Base-by-base conservation (phyloP, 2,113 vertebrate genomes). In the Edolisoma coerulescens region DNA sequence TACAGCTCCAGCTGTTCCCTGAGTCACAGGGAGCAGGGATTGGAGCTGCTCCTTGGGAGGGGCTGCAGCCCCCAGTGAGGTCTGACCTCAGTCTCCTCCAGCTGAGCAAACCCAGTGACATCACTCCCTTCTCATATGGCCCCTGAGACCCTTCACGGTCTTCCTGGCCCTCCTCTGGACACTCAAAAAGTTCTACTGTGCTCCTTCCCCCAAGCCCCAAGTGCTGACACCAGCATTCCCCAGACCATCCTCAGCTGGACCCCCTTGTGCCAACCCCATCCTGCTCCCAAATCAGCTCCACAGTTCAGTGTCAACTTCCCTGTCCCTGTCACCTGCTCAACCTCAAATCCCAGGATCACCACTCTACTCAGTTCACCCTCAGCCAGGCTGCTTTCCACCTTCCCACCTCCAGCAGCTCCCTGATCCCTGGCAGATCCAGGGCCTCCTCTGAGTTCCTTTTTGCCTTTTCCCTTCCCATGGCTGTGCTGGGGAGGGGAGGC, bases 21-120 rank as follows among this genome's bases (percentile, higher is more conserved):
- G 11, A n/a, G 6, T 74, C 39, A 24, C 44, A 23, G 42, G 6
- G 27, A 73, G 15, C 26, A 52, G 60, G 33, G 52, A 44, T 33
- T 1, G 0, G 37, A 32, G 33, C 10, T 57, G 22, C 8, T 6
- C 14, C 50, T 37, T 0, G 0, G 9, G 37, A 89, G 52, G 44
- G 44, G 4, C 45, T 67, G 44, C 60, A 67, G 23, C n/a, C 28
- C 19, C 3, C 13, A 5, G 16, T 12, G 28, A 52, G 61, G 13
- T 82, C 28, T 53, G 33, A 26, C 13, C 33, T 89, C 60, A 7
- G 0, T 67, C 45, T n/a, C 26, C 11, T 82, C 28, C 28, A n/a
- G n/a, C 53, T 82, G n/a, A 53, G 26, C 24, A 82, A 89, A 60
- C 20, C 45, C 61, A n/a, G 3, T 30, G 28, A n/a, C 28, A 53